Evolutionary conservation across 1,140 invertebrate genomes (phyloP).

Genomic region (Leptinotarsa undecemlineata): DNA sequence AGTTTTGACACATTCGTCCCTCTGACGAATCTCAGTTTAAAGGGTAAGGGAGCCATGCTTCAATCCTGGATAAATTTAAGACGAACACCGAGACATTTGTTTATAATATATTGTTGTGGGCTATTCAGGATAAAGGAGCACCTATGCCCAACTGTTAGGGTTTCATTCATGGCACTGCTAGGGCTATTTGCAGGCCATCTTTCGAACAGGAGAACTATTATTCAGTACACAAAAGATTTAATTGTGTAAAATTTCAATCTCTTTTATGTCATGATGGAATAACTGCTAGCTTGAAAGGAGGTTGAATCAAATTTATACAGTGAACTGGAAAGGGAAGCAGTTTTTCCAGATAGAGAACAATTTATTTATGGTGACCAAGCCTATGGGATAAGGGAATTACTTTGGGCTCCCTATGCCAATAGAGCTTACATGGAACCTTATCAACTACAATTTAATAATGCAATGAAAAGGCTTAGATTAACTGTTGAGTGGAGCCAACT

Average conservation of each 20-base stretch:
- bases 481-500: background rate
- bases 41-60: no score
- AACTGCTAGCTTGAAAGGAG: constrained; percentile 18
- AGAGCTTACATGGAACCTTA: background rate
- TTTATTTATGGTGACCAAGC: constrained; percentile 12
- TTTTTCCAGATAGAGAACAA: background rate
- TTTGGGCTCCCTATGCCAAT: background rate
- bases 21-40: no score
- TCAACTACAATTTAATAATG: background rate
- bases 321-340: constrained; percentile 17
- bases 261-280: constrained; percentile 33
- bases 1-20: no score
- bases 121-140: constrained; percentile 5
- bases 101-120: background rate
- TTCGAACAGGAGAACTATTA: constrained; percentile 32
- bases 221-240: constrained; percentile 31
- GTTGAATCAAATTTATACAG: constrained; percentile 25
- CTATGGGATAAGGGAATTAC: background rate
- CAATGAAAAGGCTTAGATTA: background rate
- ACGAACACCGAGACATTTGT: no score
- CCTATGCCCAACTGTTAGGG: constrained; percentile 9
- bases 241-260: constrained; percentile 35
- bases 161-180: background rate
- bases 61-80: no score
- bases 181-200: constrained; percentile 24